Evolutionary conservation across 1,140 invertebrate genomes (phyloP), one percentile per base, ranked within the genome.

Genomic region (Latrodectus geometricus): DNA sequence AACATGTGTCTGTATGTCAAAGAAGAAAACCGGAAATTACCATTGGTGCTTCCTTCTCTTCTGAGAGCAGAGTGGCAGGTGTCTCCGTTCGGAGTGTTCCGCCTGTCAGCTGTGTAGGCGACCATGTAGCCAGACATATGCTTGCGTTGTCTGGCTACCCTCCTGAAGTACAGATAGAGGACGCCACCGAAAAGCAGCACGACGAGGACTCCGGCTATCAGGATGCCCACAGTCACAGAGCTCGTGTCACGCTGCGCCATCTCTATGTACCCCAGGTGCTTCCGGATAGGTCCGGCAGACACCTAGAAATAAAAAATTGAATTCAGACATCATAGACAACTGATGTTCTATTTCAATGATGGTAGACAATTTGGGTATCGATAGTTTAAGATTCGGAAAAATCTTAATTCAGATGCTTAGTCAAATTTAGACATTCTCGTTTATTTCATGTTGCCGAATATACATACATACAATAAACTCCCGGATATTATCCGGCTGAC

Each of bases 41-140:
- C 82, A 23, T 76, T 84, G 8, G 54, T 61, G n/a, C 82, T 84
- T 8, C 73, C 73, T 20, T 76, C 61, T 17, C 69, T 72, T 20
- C 75, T 68, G 8, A 21, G 17, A 1, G 56, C 21, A 7, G 52
- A 17, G 14, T 61, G 75, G 35, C 84, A 72, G 9, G 21, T 14
- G 2, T 70, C 66, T 11, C 20, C 14, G 15, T 23, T 9, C 14
- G 48, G 68, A 8, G n/a, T 49, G 48, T 48, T 69, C 48, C n/a
- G 17, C 14, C 52, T 72, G 0, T 78, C 75, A 20, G 84, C 74
- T 12, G 84, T 78, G 75, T 78, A 86, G 7, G 84, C 74, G 5
- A 86, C 84, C n/a, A 86, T 86, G 69, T 86, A 86, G 12, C 66
- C 69, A 5, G 84, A 75, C 1, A 20, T 20, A 5, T 49, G 50